Evolutionary conservation across 2,113 vertebrate genomes (phyloP).

Genomic region (Chaetorhynchus papuensis): DNA sequence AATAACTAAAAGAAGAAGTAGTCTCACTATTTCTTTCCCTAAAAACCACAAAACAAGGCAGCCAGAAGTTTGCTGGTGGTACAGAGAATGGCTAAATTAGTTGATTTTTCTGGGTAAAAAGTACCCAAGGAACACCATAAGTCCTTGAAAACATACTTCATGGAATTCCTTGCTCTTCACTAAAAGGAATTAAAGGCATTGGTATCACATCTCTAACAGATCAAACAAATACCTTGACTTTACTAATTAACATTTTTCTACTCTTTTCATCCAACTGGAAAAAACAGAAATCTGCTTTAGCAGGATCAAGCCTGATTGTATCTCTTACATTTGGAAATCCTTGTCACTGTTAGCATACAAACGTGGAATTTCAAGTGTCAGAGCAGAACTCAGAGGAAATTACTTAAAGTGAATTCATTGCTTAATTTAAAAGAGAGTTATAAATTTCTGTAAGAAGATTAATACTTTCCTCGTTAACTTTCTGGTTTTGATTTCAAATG

Average conservation of each 20-base stretch:
- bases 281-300: neutral
- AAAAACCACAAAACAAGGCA: neutral
- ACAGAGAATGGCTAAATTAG: neutral
- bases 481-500: neutral
- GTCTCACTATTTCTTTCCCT: neutral
- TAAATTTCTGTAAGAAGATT: constrained; percentile 23
- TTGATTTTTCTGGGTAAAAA: neutral
- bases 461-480: constrained; percentile 17
- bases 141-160: neutral
- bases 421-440: neutral
- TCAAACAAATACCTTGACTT: neutral
- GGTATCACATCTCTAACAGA: neutral
- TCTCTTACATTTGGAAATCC: neutral
- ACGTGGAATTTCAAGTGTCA: neutral
- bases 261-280: neutral
- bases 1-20: neutral
- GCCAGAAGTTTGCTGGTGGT: neutral
- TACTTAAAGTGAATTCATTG: constrained; percentile 9
- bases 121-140: neutral
- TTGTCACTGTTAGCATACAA: neutral
- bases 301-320: neutral
- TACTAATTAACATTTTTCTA: neutral
- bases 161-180: neutral
- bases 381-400: constrained; percentile 5
- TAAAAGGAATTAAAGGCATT: neutral